Evolutionary conservation across 2,113 vertebrate genomes (phyloP).

Genomic region (Chauna torquata): DNA sequence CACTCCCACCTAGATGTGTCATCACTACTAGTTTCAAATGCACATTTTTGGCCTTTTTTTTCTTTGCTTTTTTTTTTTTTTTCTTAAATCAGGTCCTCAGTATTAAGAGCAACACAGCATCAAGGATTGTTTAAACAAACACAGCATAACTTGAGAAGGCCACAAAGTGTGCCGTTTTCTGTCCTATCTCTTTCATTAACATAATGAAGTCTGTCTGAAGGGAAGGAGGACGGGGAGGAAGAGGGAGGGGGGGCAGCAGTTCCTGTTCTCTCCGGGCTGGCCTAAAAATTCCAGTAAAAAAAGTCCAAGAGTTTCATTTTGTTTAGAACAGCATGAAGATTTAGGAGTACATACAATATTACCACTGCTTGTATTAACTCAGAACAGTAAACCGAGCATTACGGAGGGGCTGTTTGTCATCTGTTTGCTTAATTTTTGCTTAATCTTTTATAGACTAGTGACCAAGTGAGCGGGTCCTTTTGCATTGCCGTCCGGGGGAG

Average conservation of each 20-base stretch:
- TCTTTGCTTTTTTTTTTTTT: background rate
- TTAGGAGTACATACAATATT: constrained; percentile 84
- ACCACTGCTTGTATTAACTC: constrained; percentile 85
- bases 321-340: constrained; percentile 75
- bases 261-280: constrained; percentile 69
- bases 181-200: constrained; percentile 78
- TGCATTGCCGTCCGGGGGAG: constrained; percentile 80
- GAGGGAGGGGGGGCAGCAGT: constrained; percentile 51
- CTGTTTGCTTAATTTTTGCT: constrained; percentile 46
- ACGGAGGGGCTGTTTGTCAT: constrained; percentile 30
- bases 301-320: constrained; percentile 72
- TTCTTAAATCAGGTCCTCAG: constrained; percentile 79
- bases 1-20: constrained; percentile 69
- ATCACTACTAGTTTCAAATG: constrained; percentile 63
- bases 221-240: background rate
- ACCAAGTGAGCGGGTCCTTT: constrained; percentile 93
- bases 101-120: constrained; percentile 78
- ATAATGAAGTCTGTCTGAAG: constrained; percentile 81
- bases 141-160: constrained; percentile 81
- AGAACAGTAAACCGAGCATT: constrained; percentile 73
- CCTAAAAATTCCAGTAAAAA: constrained; percentile 81
- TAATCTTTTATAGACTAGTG: constrained; percentile 93
- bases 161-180: constrained; percentile 76
- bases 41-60: constrained; percentile 69
- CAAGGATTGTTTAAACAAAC: constrained; percentile 77